Base-by-base conservation (phyloP, 2,888 invertebrate genomes). In the Xylocampa areola region DNA sequence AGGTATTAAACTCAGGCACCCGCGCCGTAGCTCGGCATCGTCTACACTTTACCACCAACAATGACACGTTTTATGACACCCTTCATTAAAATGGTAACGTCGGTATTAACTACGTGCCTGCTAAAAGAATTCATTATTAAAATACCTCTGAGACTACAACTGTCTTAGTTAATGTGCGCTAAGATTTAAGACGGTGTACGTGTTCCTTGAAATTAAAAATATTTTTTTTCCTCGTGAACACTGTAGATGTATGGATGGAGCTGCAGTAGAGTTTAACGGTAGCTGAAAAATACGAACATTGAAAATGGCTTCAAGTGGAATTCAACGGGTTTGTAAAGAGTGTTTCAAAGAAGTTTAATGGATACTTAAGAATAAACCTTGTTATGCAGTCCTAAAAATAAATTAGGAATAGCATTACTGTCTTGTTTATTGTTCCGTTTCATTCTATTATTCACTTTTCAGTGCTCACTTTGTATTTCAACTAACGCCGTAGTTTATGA, bases 101-200 rank as follows among this genome's bases (percentile, higher is more conserved):
- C 72, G 79, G 81, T 86, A 87, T 90, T 89, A 89, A 89, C 74
- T 87, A 88, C 90, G 91, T 90, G 89, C 84, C 77, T 72, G 76
- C 77, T 83, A 79, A 83, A 89, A 91, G 86, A 91, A 91, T 91
- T 90, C 89, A 88, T 91, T 91, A 92, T 90, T 89, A 88, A 89
- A 91, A 91, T 88, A 86, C 88, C 89, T 87, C 76, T 74, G 85
- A 82, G 87, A 85, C 81, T 87, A 82, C 80, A 80, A 84, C 87
- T 89, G 89, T 88, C 89, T 87, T 78, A 78, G 80, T 84, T 85
- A 88, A 87, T 88, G 85, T 81, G 87, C 82, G 82, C 79, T 76
- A 89, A 89, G 90, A 91, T 89, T 92, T 91, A 91, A 86, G 86
- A 81, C 82, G 80, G 79, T 81, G 86, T 88, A 90, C 90, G 91